Evolutionary conservation across 2,888 invertebrate species (phyloP).

Genomic region (Toxonevra muliebris): DNA sequence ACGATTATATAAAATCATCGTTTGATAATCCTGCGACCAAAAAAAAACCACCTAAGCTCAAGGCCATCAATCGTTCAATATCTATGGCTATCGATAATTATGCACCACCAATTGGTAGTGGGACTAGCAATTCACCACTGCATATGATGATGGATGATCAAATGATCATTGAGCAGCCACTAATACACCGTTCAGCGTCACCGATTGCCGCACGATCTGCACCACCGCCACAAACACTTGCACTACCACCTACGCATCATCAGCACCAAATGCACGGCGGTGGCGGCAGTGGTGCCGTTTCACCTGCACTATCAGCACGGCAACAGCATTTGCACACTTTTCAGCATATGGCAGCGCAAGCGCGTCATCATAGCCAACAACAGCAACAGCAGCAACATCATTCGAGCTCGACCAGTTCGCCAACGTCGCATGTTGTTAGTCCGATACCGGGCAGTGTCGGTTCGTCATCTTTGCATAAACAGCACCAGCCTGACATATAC

Average conservation of each 20-base stretch:
- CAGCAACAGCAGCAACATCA: constrained; percentile 47
- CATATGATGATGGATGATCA: constrained; percentile 54
- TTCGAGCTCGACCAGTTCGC: constrained; percentile 57
- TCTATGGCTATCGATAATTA: constrained; percentile 66
- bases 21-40: constrained; percentile 64
- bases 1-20: constrained; percentile 58
- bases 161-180: constrained; percentile 60
- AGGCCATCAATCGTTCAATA: constrained; percentile 64
- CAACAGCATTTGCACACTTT: constrained; percentile 58
- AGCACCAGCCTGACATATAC: constrained; percentile 62
- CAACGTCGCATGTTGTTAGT: constrained; percentile 58
- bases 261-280: constrained; percentile 47
- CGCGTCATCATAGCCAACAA: constrained; percentile 39
- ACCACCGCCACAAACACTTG: constrained; percentile 61
- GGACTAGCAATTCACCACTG: constrained; percentile 32
- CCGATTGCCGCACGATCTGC: constrained; percentile 60
- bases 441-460: constrained; percentile 50
- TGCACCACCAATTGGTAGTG: constrained; percentile 48
- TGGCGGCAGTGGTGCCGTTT: constrained; percentile 57
- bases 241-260: constrained; percentile 49
- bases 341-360: constrained; percentile 44
- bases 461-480: constrained; percentile 33
- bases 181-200: constrained; percentile 61
- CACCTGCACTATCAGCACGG: constrained; percentile 59
- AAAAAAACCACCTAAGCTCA: constrained; percentile 65